Conservation (phyloP, 2,888 invertebrate species). For the Nesidiocoris tenuis region DNA sequence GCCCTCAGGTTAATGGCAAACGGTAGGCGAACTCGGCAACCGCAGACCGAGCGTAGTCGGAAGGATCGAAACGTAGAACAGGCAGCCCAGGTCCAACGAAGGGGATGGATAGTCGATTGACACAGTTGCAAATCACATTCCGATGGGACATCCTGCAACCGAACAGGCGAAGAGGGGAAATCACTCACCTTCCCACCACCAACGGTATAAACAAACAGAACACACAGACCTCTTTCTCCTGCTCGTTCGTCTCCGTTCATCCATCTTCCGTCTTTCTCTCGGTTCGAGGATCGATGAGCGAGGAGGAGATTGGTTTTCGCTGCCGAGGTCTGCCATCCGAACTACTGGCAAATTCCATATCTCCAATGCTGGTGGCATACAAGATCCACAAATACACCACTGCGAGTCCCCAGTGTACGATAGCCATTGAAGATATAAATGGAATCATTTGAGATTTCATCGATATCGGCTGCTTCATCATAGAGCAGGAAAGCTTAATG, state of each 20-base stretch:
- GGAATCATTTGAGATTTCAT: background rate
- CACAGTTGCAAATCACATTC: background rate
- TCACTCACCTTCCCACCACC: background rate
- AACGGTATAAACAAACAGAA: background rate
- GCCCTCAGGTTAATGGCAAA: no score
- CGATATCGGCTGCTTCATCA: background rate
- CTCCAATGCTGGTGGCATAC: background rate
- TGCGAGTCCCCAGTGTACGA: no score
- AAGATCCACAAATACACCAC: no score
- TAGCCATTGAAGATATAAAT: no score
- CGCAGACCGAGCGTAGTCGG: no score
- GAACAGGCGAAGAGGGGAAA: background rate
- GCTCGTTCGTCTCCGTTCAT: background rate
- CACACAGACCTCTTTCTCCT: background rate
- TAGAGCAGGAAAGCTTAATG: background rate
- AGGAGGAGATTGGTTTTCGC: background rate
- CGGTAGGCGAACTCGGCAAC: no score
- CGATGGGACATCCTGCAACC: background rate
- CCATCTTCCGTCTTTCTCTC: background rate
- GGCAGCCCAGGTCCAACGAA: background rate
- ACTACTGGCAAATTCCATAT: background rate
- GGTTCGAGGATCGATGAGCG: background rate
- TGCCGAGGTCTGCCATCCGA: background rate
- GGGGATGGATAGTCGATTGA: background rate
- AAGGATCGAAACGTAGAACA: no score